Evolutionary conservation across 2,888 invertebrate species (phyloP).

Genomic region (Agonopterix heracliana): DNA sequence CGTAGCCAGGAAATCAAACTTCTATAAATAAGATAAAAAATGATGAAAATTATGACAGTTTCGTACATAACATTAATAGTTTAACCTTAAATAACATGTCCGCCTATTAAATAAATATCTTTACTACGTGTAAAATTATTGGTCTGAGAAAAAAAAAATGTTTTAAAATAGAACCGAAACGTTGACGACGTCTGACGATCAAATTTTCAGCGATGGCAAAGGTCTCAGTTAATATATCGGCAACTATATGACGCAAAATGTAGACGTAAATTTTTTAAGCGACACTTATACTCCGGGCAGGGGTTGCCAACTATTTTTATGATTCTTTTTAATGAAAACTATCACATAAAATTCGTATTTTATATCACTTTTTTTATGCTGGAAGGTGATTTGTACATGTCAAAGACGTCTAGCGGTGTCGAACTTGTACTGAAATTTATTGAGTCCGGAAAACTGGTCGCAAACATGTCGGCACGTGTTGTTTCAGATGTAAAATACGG

Average conservation of each 20-base stretch:
- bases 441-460: not conserved
- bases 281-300: conserved; percentile 6
- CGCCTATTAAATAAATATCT: conserved; percentile 12
- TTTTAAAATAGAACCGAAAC: conserved; percentile 5
- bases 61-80: conserved; percentile 5
- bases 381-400: conserved; percentile 9
- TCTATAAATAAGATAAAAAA: not conserved
- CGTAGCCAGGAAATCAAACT: not conserved
- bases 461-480: not conserved
- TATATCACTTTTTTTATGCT: conserved; percentile 14
- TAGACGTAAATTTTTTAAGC: conserved; percentile 10
- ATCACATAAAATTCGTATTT: conserved; percentile 35
- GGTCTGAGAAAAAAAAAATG: conserved; percentile 1
- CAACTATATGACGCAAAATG: conserved; percentile 10
- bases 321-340: conserved; percentile 35
- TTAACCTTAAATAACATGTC: conserved; percentile 12
- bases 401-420: conserved; percentile 2
- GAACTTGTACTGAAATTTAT: conserved; percentile 8
- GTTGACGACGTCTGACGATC: conserved; percentile 1
- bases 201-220: conserved; percentile 16
- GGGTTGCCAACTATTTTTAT: conserved; percentile 59
- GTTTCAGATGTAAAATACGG: conserved; percentile 1
- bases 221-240: conserved; percentile 20
- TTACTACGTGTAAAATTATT: conserved; percentile 5
- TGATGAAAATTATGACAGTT: not conserved